phyloP scores from a whole-genome alignment of 2,888 invertebrate genomes.

The Exocentrus adspersus region DNA sequence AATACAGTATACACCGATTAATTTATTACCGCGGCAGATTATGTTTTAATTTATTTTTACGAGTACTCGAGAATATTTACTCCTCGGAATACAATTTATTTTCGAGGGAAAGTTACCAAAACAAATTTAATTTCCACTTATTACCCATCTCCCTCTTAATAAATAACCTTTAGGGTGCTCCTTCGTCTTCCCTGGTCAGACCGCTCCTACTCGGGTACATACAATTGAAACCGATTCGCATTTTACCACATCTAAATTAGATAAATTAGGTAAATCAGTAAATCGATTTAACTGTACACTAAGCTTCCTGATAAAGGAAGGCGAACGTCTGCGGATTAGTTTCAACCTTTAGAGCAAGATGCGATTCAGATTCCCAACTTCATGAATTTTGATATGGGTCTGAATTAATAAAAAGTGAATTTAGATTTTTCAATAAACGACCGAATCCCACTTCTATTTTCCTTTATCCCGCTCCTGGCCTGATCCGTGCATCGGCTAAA shows the following conservation, averaged over 20 bases:
- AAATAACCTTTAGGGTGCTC: background rate
- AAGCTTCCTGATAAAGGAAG: background rate
- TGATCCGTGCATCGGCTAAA: no score
- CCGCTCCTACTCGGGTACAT: background rate
- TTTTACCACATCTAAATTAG: slow-evolving; percentile 12
- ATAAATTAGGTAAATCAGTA: no score
- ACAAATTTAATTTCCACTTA: background rate
- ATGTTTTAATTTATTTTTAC: background rate
- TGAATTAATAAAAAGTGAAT: background rate
- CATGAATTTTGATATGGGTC: background rate
- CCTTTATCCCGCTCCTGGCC: background rate
- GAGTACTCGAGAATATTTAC: background rate
- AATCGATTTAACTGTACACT: slow-evolving; percentile 9
- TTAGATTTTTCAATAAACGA: background rate
- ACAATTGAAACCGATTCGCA: slow-evolving; percentile 26
- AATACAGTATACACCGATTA: no score
- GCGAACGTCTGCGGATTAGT: slow-evolving; percentile 12
- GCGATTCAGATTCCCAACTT: background rate
- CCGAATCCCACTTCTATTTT: background rate
- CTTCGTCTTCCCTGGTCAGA: background rate
- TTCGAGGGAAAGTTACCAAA: background rate
- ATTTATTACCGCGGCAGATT: background rate
- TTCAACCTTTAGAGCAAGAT: background rate
- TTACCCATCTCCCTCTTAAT: background rate
- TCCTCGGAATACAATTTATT: background rate